phyloP scores from a whole-genome alignment of 2,797 vertebrate species.

The Melanotaenia boesemani region DNA sequence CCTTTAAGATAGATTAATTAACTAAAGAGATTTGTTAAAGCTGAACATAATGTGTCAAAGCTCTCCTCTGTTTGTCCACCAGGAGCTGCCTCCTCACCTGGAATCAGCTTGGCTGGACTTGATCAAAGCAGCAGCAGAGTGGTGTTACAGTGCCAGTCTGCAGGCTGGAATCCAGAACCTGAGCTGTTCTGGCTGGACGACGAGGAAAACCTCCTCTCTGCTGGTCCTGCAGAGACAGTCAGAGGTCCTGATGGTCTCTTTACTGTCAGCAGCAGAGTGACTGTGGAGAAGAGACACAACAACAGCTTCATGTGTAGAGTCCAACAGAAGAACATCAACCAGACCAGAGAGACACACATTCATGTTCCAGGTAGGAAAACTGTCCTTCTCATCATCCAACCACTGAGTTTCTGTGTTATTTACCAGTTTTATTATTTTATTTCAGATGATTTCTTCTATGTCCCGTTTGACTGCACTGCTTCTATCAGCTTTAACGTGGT shows the following conservation, averaged over 20 bases:
- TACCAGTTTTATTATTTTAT: not conserved
- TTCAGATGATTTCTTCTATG: slow-evolving; percentile 23
- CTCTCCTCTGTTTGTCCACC: no score
- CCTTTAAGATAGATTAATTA: no score
- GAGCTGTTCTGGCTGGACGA: no score
- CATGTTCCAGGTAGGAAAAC: slow-evolving; percentile 11
- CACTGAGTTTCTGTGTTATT: accelerated
- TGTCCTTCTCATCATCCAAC: no score
- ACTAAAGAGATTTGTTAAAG: no score
- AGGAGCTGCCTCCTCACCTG: not conserved
- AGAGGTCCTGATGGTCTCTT: slow-evolving; percentile 11
- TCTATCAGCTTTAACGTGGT: no score
- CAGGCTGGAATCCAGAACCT: no score
- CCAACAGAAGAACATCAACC: slow-evolving; percentile 19
- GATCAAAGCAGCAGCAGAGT: accelerated
- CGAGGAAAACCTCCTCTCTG: no score
- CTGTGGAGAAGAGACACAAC: slow-evolving; percentile 22
- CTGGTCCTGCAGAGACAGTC: not conserved
- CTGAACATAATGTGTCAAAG: no score
- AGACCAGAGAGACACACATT: slow-evolving; percentile 15
- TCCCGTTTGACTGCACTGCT: not conserved
- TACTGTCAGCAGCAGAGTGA: slow-evolving; percentile 19
- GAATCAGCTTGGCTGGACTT: accelerated
- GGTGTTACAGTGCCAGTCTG: not conserved
- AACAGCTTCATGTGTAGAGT: slow-evolving; percentile 34